Percentiles rank a stretch among this genome's conserved stretches.
These are phyloP conservation scores for Geothlypis trichas DNA, from an alignment of 2,113 vertebrate genomes.

Conservation along the genomic window DNA sequence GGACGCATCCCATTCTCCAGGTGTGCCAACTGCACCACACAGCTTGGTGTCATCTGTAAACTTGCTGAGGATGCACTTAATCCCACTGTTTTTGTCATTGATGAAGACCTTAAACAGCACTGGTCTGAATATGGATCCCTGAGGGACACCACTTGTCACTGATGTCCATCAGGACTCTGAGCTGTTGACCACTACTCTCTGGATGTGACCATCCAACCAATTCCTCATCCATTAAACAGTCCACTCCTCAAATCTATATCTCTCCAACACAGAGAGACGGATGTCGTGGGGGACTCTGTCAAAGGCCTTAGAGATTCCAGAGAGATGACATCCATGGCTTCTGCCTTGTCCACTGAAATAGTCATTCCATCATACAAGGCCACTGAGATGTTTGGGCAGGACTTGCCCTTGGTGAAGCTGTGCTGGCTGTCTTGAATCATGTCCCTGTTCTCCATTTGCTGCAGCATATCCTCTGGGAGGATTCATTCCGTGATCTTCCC, in stretches of 20 bases:
- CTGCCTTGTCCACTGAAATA: not conserved
- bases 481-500: not conserved
- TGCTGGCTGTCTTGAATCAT: not conserved
- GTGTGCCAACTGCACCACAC: not conserved
- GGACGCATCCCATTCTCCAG: not conserved
- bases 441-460: not conserved
- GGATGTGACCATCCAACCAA: not conserved
- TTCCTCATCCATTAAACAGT: not conserved
- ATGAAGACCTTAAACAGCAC: not conserved
- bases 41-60: not conserved
- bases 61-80: not conserved
- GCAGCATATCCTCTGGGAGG: not conserved
- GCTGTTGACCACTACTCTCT: not conserved
- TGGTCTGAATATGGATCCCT: fast-evolving
- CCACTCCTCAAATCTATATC: not conserved
- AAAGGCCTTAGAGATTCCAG: not conserved
- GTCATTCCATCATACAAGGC: not conserved
- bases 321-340: not conserved
- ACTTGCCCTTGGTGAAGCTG: not conserved
- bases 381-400: not conserved
- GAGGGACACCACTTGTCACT: not conserved
- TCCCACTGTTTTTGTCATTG: not conserved
- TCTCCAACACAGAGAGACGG: not conserved
- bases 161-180: not conserved
- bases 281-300: not conserved